Evolutionary conservation across 1,140 invertebrate species (phyloP), one percentile per base, ranked within the genome.

Genomic region (Rhysida immarginata): DNA sequence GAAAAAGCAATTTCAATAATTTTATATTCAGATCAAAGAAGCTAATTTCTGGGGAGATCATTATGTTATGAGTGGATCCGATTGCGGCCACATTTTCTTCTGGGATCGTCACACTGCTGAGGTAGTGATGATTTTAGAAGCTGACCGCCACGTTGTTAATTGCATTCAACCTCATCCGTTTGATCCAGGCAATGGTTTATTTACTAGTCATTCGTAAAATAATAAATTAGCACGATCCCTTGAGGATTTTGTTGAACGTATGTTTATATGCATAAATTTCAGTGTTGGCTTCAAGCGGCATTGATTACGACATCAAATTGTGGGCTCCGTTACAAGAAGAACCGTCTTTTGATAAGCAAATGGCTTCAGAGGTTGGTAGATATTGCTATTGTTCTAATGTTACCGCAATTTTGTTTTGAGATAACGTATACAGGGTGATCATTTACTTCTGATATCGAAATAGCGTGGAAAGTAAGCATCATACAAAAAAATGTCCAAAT

Each of bases 241-340:
- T n/a, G n/a, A n/a, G n/a, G n/a, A n/a, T n/a, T n/a, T n/a, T n/a
- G n/a, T n/a, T n/a, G n/a, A n/a, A n/a, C n/a, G n/a, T n/a, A n/a
- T n/a, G n/a, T n/a, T n/a, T n/a, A n/a, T n/a, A n/a, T n/a, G n/a
- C n/a, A n/a, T n/a, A n/a, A n/a, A n/a, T 62, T 67, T 52, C 57
- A 54, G 78, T 89, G 60, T 65, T 93, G 2, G 87, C 87, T 0
- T 85, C 87, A 5, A 90, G 87, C 58, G 89, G 89, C 8, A 91
- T 93, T 56, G 89, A 93, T 67, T 87, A 92, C 69, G 85, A 92
- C 66, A 77, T 92, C 8, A 93, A 93, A 70, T 67, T 93, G 0
- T 92, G 87, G 86, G 76, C 82, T 2, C 88, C 88, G 0, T 67
- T 78, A 14, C 68, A 69, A 55, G 71, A 78, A 5, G 74, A 79